Base-by-base conservation (phyloP, 1,140 invertebrate species). In the Telenomus remus region DNA sequence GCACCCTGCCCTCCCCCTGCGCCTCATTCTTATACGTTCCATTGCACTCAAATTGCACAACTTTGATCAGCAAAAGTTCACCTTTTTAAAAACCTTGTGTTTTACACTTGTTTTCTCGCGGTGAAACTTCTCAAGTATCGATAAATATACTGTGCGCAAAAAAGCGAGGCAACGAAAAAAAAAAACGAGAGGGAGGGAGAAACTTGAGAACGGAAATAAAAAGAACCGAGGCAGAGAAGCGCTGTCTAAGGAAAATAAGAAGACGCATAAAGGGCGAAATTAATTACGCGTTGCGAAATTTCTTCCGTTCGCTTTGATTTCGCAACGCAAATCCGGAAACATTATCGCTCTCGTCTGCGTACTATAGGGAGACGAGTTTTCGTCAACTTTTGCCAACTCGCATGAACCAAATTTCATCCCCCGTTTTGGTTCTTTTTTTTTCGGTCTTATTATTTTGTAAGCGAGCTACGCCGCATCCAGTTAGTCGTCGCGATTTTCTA, bases 61-160 rank as follows among this genome's bases (percentile, higher is more conserved):
- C 61, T 73, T 73, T 66, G 59, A 72, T 72, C 69, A 65, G 49
- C 60, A 72, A 60, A 72, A 72, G 54, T 72, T 64, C 19, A 49
- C 60, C 69, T 65, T 65, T 71, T 72, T 64, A 72, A 72, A 27
- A 65, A 59, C 12, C 68, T 37, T 13, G 57, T 72, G 53, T 72
- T 72, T 64, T 72, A 72, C 68, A 72, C 68, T 64, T 59, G 68
- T 72, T 72, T 72, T 53, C 60, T 64, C 53, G 59, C 59, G 68
- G 59, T 19, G 46, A 63, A 63, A 71, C 57, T 71, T 61, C 34
- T 70, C 66, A 50, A 70, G 66, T 56, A 70, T 70, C 66, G 57
- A 70, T 61, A 61, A 70, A 70, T 70, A 61, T 70, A 70, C 50
- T 12, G 43, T 14, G 19, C 12, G 43, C n/a, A 44, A 44, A 13